Evolutionary conservation across 2,888 invertebrate species (phyloP).

Genomic region (Chironomus riparius): DNA sequence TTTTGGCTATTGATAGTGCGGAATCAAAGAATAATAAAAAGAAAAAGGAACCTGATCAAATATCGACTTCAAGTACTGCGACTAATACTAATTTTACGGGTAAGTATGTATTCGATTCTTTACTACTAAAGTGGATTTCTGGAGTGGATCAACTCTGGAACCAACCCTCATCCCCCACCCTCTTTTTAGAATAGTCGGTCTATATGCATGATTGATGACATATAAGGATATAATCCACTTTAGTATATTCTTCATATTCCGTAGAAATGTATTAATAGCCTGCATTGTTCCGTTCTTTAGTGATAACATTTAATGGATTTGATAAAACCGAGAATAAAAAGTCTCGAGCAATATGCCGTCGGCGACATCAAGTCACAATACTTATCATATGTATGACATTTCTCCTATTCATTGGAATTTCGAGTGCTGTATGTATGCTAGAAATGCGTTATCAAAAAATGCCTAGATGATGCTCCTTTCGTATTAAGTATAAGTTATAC

Average conservation of each 20-base stretch:
- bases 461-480: neutral
- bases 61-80: constrained; percentile 66
- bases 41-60: constrained; percentile 53
- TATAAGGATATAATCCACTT: neutral
- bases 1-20: neutral
- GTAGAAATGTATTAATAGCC: neutral
- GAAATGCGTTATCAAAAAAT: constrained; percentile 17
- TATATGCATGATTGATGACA: too few relatives aligned
- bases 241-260: neutral
- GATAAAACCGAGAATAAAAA: constrained; percentile 39
- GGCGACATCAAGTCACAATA: constrained; percentile 19
- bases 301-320: constrained; percentile 3
- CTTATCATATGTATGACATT: constrained; percentile 5
- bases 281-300: neutral
- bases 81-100: constrained; percentile 70
- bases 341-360: constrained; percentile 34
- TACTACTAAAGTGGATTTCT: neutral
- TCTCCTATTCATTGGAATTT: constrained; percentile 5
- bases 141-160: too few relatives aligned
- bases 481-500: neutral
- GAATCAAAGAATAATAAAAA: constrained; percentile 27
- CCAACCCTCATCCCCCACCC: too few relatives aligned
- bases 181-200: too few relatives aligned
- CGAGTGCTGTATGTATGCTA: constrained; percentile 2
- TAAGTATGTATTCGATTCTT: constrained; percentile 40